Percentiles rank a stretch among this genome's conserved stretches.
These are phyloP conservation scores for Hirtodrosophila duncani DNA, from an alignment of 2,888 invertebrate genomes.

Conservation along the genomic window DNA sequence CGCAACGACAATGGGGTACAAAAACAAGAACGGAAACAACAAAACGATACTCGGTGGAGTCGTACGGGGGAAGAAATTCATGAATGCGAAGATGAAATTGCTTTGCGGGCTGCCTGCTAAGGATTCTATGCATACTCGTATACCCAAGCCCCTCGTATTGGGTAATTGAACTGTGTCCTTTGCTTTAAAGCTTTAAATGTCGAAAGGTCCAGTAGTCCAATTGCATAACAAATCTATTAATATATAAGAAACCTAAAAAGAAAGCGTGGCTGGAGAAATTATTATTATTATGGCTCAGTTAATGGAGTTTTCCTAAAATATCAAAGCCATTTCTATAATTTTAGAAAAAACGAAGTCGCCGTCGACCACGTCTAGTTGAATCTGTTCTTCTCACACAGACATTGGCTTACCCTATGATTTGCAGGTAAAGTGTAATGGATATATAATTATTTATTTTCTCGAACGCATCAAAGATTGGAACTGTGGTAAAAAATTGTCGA, in stretches of 20 bases:
- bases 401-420: too few relatives aligned
- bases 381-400: too few relatives aligned
- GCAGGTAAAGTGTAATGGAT: too few relatives aligned
- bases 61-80: conserved; percentile 54
- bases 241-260: conserved; percentile 25
- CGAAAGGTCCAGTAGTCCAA: not conserved
- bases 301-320: conserved; percentile 51
- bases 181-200: not conserved
- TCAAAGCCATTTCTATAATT: conserved; percentile 25
- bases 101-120: conserved; percentile 23
- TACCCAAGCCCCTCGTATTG: too few relatives aligned
- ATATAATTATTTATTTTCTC: too few relatives aligned
- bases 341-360: not conserved
- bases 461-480: too few relatives aligned
- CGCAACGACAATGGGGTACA: conserved; percentile 44
- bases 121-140: conserved; percentile 34
- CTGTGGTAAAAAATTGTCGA: too few relatives aligned
- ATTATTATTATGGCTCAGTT: conserved; percentile 58
- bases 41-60: conserved; percentile 57
- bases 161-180: conserved; percentile 9
- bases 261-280: conserved; percentile 49
- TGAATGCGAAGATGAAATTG: conserved; percentile 56
- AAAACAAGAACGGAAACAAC: conserved; percentile 30
- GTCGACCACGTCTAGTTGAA: not conserved
- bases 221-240: too few relatives aligned